Evolutionary conservation across 2,113 vertebrate genomes (phyloP).

Genomic region (Corydoras maculifer): DNA sequence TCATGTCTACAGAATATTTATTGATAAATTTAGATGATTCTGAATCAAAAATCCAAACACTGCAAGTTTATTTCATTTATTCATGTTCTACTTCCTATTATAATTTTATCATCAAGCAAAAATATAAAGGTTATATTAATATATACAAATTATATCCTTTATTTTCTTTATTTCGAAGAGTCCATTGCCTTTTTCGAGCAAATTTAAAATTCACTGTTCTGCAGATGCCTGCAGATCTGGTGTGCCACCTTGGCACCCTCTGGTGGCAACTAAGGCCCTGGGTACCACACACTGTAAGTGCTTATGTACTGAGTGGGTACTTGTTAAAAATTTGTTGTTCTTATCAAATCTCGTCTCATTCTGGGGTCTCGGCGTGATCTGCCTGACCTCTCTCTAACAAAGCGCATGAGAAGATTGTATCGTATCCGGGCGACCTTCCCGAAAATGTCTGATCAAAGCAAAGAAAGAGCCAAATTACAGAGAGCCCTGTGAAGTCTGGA

Average conservation of each 20-base stretch:
- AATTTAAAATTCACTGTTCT: neutral
- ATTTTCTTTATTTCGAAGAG: neutral
- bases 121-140: too few relatives aligned
- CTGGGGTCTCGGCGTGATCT: constrained; percentile 1
- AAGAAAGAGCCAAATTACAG: constrained; percentile 23
- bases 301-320: neutral
- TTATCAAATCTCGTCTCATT: neutral
- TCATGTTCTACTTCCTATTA: too few relatives aligned
- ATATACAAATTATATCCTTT: too few relatives aligned
- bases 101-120: too few relatives aligned
- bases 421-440: neutral
- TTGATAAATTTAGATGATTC: too few relatives aligned
- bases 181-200: neutral
- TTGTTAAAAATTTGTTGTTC: constrained; percentile 11
- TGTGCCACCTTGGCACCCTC: constrained; percentile 56
- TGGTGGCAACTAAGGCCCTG: constrained; percentile 51
- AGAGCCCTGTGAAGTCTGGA: constrained; percentile 29
- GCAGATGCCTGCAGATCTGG: neutral
- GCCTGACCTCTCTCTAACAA: constrained; percentile 19
- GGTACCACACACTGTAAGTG: neutral
- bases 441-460: constrained; percentile 28
- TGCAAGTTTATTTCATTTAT: too few relatives aligned
- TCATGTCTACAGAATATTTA: too few relatives aligned
- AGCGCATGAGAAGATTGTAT: constrained; percentile 3
- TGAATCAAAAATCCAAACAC: too few relatives aligned